Percentiles rank a stretch among this genome's conserved stretches.
Evolutionary conservation across 2,113 vertebrate genomes (phyloP).

Genomic region (Meles meles): DNA sequence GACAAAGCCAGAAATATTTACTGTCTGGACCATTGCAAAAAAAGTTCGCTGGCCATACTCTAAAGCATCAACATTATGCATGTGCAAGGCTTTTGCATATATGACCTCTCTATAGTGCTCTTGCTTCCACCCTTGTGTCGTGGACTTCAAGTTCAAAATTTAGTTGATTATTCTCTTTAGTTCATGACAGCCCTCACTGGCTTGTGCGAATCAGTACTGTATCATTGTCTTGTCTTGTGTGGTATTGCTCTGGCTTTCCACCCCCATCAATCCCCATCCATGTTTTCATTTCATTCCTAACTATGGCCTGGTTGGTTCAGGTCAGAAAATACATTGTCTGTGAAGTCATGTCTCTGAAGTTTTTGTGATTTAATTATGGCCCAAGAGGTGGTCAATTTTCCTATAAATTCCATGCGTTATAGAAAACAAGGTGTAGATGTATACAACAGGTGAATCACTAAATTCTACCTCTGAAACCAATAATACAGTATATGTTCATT

Average conservation of each 20-base stretch:
- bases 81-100: background rate
- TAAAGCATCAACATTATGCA: background rate
- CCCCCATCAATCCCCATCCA: background rate
- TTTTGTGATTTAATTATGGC: background rate
- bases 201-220: background rate
- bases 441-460: too few relatives aligned
- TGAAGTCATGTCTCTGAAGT: background rate
- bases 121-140: background rate
- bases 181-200: background rate
- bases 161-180: background rate
- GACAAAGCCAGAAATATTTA: background rate
- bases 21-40: background rate
- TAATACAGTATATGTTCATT: too few relatives aligned
- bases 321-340: background rate
- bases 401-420: background rate
- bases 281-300: background rate
- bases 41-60: background rate
- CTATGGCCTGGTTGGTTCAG: background rate
- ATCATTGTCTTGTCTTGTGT: background rate
- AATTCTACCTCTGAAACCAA: too few relatives aligned
- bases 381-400: background rate
- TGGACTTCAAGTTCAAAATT: background rate
- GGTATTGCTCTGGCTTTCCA: background rate
- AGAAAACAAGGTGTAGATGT: background rate
- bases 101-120: fast-evolving